Evolutionary conservation across 2,888 invertebrate species (phyloP), one percentile per base, ranked within the genome.

Genomic region (Nemotelus nigrinus): DNA sequence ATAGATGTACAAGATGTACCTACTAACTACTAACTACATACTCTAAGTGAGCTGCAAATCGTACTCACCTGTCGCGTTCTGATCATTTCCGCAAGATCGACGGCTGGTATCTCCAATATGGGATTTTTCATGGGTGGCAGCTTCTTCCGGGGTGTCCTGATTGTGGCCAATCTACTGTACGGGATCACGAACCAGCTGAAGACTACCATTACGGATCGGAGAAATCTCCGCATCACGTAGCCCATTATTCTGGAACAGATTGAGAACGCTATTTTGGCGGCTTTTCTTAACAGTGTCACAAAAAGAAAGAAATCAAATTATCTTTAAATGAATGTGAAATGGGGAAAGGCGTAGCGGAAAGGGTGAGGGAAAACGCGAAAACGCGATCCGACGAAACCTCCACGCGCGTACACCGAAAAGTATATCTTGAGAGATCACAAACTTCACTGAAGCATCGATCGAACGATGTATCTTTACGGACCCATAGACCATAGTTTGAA

Each of bases 31-130:
- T 25, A 25, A 25, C 25, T 25, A 25, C 25, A 25, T 25, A 25
- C 25, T 43, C 10, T 25, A 25, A 25, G 25, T 25, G 25, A 25
- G 25, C 25, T 25, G 25, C 25, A n/a, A 10, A 39, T 71, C 25
- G 41, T 53, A 85, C 85, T 86, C 78, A 93, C 94, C 91, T 93
- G 89, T 89, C 88, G 89, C 71, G 88, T 90, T 84, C 94, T 90
- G 83, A 95, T 94, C 89, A 91, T 91, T 82, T 88, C 88, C 3
- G 94, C 91, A 78, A 95, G 86, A 78, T 90, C 89, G 10, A 90
- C 91, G 60, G 93, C 94, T 79, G 93, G 91, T 82, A 92, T 90
- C 83, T 91, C 89, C 70, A 95, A 89, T 80, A 94, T 84, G 43
- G 91, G 90, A 84, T 93, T 91, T 57, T 87, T 88, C 7, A 94